These are phyloP conservation scores for Psettodes erumei DNA, from an alignment of 2,113 vertebrate genomes.

Conservation along the genomic window DNA sequence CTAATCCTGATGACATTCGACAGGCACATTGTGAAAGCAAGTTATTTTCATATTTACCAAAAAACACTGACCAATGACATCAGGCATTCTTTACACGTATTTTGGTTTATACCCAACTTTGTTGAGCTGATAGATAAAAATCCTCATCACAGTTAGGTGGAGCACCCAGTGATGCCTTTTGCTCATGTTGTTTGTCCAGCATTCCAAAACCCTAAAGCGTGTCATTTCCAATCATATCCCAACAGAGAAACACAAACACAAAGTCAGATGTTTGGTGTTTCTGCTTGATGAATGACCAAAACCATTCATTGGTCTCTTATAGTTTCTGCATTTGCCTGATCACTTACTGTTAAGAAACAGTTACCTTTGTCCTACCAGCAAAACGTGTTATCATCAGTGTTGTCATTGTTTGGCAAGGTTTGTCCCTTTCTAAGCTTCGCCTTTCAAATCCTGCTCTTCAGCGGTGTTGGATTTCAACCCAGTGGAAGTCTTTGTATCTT, in stretches of 20 bases:
- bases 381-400: background rate
- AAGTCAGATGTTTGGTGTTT: background rate
- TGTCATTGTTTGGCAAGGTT: too few relatives aligned
- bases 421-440: background rate
- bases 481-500: background rate
- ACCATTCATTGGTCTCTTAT: background rate
- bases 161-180: background rate
- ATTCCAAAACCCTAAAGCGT: background rate
- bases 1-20: background rate
- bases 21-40: background rate
- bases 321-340: background rate
- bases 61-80: background rate
- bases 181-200: background rate
- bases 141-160: too few relatives aligned
- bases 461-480: background rate
- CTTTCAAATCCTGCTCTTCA: constrained; percentile 10
- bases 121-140: background rate
- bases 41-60: background rate
- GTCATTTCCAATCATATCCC: background rate
- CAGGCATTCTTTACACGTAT: background rate
- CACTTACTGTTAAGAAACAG: background rate
- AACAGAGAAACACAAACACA: background rate
- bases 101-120: background rate
- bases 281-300: background rate
- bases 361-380: background rate